Percentiles rank a stretch among this genome's conserved stretches.
phyloP scores from a whole-genome alignment of 2,797 vertebrate species.

The Chloroceryle inda region DNA sequence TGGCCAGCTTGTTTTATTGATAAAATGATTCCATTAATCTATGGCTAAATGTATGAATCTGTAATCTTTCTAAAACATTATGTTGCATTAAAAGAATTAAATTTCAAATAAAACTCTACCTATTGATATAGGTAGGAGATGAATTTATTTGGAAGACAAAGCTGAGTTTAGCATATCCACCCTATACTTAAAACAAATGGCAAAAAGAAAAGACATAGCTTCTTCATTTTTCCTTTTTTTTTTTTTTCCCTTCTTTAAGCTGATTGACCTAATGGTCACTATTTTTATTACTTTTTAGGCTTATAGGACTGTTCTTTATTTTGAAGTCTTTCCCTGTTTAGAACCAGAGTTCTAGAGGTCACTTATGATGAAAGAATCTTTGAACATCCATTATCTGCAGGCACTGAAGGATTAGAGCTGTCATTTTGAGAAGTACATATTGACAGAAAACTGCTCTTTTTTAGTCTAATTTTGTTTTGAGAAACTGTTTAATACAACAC shows the following conservation, averaged over 20 bases:
- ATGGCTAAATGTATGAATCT: neutral
- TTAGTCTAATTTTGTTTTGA: conserved; percentile 69
- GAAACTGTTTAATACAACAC: conserved; percentile 61
- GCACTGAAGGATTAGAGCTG: conserved; percentile 66
- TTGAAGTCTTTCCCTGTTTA: conserved; percentile 20
- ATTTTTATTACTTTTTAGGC: neutral
- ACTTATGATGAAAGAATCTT: conserved; percentile 52
- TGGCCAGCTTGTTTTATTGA: neutral
- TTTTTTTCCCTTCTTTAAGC: neutral
- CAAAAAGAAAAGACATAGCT: rapidly evolving
- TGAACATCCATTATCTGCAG: conserved; percentile 54
- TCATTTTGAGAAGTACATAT: conserved; percentile 45
- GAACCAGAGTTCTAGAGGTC: conserved; percentile 45
- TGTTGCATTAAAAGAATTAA: neutral
- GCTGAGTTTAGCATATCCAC: neutral
- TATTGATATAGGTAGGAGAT: neutral
- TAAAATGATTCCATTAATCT: neutral
- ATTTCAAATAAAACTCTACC: neutral
- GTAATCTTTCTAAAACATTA: neutral
- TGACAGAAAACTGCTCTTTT: conserved; percentile 64
- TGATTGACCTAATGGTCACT: neutral
- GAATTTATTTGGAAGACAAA: neutral
- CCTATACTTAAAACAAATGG: neutral
- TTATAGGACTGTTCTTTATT: neutral
- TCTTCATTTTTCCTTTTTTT: neutral